Evolutionary conservation across 2,113 vertebrate genomes (phyloP), one percentile per base, ranked within the genome.

Genomic region (Atrichornis clamosus): DNA sequence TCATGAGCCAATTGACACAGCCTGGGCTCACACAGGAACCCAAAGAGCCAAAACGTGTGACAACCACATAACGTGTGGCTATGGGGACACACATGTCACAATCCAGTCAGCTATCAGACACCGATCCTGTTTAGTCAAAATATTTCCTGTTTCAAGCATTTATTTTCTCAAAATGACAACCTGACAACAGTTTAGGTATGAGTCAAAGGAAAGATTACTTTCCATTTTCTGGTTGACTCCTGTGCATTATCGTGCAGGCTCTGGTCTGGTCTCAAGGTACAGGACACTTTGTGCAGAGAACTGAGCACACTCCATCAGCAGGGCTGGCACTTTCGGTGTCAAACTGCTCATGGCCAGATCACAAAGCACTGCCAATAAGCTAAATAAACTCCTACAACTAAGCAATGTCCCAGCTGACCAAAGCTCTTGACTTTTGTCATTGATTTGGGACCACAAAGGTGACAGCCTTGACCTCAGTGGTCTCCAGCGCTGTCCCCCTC

Each of bases 201-300:
- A 95, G 86, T 97, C 95, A 96, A 92, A 96, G 96, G 95, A 96
- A 96, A 96, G 70, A 84, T 90, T 63, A 97, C 97, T 97, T 97
- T 97, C 96, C 82, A 97, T 97, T 97, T 97, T 97, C 95, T 97
- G 86, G 77, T 84, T 95, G 88, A 90, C 84, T 95, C 95, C 60
- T 49, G 52, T 3, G 4, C 65, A 79, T 53, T 41, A 18, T 17
- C 2, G 21, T 15, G 8, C 53, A 37, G 84, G 65, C 87, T 89
- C 68, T 22, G 78, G 30, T 65, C 68, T 63, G 55, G 24, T 63
- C 70, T 62, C 44, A 62, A 28, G 69, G 69, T 59, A 10, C 63
- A 89, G 67, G 84, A 63, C 60, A 69, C 46, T 39, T 62, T 46
- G 53, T 60, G 67, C 24, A 50, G 41, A 65, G 81, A 82, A 30